Percentiles rank a stretch among this genome's conserved stretches.
Evolutionary conservation across 2,797 vertebrate genomes (phyloP).

Genomic region (Intellagama lesueurii): DNA sequence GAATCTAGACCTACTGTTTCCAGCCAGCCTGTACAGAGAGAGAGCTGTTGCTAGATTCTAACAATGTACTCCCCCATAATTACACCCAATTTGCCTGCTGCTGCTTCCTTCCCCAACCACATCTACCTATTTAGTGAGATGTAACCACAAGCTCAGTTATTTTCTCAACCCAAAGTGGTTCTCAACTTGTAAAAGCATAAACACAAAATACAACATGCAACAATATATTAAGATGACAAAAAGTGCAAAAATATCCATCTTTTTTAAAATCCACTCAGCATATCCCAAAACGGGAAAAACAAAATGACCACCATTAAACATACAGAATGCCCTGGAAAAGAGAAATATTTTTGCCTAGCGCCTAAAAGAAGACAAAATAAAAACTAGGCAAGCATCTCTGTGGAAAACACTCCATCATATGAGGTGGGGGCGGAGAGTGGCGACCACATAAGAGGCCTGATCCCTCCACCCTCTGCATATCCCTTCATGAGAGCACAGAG

Average conservation of each 20-base stretch:
- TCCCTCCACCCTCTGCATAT: too few species aligned
- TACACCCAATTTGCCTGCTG: not conserved
- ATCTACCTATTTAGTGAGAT: not conserved
- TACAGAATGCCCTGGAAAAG: not conserved
- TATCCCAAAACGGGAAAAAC: not conserved
- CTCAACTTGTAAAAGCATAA: not conserved
- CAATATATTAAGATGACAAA: too few species aligned
- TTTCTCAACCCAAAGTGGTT: not conserved
- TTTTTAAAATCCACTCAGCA: too few species aligned
- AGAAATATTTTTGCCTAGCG: not conserved
- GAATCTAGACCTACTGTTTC: not conserved
- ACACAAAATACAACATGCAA: too few species aligned
- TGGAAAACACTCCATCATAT: not conserved
- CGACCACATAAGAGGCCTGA: not conserved
- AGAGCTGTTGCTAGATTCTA: not conserved
- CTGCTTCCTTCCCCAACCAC: not conserved
- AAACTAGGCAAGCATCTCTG: not conserved
- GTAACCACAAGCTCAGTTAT: not conserved
- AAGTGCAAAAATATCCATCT: too few species aligned
- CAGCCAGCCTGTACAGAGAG: too few species aligned
- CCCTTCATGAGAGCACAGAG: too few species aligned
- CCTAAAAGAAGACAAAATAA: not conserved
- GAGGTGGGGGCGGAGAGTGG: not conserved
- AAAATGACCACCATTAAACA: not conserved
- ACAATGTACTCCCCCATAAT: not conserved